These are phyloP conservation scores for Callitettix versicolor DNA, from an alignment of 1,140 invertebrate genomes.

Conservation along the genomic window DNA sequence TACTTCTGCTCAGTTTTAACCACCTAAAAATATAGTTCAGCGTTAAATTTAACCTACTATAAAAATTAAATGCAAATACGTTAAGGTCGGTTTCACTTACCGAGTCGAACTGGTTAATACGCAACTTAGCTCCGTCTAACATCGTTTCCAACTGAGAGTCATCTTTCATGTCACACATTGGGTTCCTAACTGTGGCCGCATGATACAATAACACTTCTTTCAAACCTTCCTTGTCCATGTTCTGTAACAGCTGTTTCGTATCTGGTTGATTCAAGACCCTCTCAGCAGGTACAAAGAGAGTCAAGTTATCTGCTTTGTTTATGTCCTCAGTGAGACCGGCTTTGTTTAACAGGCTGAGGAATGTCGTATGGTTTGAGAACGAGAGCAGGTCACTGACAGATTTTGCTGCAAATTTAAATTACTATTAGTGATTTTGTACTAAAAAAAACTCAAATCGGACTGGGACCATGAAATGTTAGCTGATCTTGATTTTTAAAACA, in stretches of 20 bases:
- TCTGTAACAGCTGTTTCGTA: constrained; percentile 16
- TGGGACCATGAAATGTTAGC: no score
- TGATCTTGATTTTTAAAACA: no score
- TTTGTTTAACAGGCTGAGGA: constrained; percentile 33
- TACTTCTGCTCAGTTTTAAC: no score
- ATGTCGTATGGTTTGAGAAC: constrained; percentile 33
- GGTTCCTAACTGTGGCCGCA: constrained; percentile 25
- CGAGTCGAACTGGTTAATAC: constrained; percentile 3
- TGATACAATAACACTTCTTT: constrained; percentile 36
- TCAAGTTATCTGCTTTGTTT: constrained; percentile 36
- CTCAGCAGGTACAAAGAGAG: constrained; percentile 42
- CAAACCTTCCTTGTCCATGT: constrained; percentile 30
- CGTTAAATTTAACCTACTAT: no score
- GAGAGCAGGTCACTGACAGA: constrained; percentile 30
- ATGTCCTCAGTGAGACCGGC: constrained; percentile 34
- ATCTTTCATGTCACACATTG: constrained; percentile 1
- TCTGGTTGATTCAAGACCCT: constrained; percentile 33
- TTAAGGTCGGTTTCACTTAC: no score
- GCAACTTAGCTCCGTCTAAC: not conserved
- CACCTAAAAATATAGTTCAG: no score
- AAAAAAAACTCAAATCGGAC: no score
- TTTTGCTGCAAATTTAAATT: constrained; percentile 28
- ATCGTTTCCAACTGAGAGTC: constrained; percentile 5
- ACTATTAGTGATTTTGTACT: no score
- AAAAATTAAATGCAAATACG: no score